A percentile compares a stretch with the other conserved stretches of the same genome.
These are phyloP conservation scores for Theocolax elegans DNA, from an alignment of 1,140 invertebrate species.

Conservation along the genomic window DNA sequence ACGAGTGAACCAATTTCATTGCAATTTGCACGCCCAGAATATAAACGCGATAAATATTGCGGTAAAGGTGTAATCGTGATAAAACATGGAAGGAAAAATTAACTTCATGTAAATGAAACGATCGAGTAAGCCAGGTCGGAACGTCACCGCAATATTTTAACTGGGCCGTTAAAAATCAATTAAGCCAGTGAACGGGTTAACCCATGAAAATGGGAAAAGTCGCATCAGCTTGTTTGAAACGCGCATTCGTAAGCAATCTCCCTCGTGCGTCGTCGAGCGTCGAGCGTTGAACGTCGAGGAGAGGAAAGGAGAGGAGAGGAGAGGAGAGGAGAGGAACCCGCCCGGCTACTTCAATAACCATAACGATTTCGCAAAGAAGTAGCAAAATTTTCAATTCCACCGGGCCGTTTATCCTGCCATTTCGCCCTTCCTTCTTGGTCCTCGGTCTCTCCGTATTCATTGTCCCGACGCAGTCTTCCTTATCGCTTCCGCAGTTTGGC, in stretches of 20 bases:
- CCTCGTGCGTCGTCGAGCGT: background rate
- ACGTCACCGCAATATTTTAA: too few relatives aligned
- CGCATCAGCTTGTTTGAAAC: background rate
- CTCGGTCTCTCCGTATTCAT: conserved; percentile 24
- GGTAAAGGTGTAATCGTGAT: too few relatives aligned
- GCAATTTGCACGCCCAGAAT: too few relatives aligned
- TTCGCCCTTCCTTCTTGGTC: background rate
- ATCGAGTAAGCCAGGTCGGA: too few relatives aligned
- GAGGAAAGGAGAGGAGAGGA: too few relatives aligned
- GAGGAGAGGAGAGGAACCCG: too few relatives aligned
- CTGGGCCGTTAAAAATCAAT: background rate
- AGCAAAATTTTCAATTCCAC: conserved; percentile 33
- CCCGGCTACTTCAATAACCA: conserved; percentile 28
- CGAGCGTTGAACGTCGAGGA: too few relatives aligned
- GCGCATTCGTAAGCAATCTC: conserved; percentile 16
- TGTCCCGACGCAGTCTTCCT: conserved; percentile 11
- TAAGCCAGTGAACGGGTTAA: background rate
- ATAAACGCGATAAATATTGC: too few relatives aligned
- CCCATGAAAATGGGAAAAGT: background rate
- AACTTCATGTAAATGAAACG: too few relatives aligned
- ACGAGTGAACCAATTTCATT: too few relatives aligned
- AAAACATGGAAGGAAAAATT: too few relatives aligned
- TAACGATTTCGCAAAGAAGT: conserved; percentile 30
- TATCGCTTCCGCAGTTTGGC: conserved; percentile 27
- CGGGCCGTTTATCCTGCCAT: background rate